Evolutionary conservation across 2,113 vertebrate genomes (phyloP), one percentile per base, ranked within the genome.

Genomic region (Ranitomeya variabilis): DNA sequence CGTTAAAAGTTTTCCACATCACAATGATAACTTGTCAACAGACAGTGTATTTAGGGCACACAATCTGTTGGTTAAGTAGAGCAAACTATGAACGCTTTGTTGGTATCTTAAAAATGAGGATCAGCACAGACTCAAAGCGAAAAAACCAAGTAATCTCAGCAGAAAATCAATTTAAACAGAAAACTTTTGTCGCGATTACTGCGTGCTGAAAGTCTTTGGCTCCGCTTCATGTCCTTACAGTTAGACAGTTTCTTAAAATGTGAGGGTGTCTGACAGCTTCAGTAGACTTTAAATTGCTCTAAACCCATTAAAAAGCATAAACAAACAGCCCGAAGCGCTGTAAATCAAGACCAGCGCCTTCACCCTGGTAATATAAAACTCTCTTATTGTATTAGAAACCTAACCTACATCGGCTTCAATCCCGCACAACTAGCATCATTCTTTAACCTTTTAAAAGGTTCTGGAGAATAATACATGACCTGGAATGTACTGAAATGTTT

Each of bases 161-260:
- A 89, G 82, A 89, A 89, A 89, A 89, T 89, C 82, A 89, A 89
- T 89, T 89, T 85, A 89, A 89, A 85, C 81, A 85, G 87, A 77
- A 89, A 89, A 89, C 87, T 89, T 89, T 89, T 89, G 87, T 89
- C 74, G 87, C 79, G 81, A 89, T 89, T 89, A 89, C 59, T 54
- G 81, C 52, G 60, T 23, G 71, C 87, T 84, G 87, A 89, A 85
- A 89, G 73, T 89, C 87, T 83, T 81, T 84, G 79, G 80, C 87
- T 76, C 45, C 71, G 80, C 87, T 88, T 88, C 87, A 88, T 89
- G 87, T 89, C 79, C 74, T 89, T 89, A 89, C 82, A 85, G 73
- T 78, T 85, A 84, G 87, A 89, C 87, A 89, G 81, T 89, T 89
- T 85, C 73, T 59, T 78, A 89, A 84, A 89, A 89, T 85, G 87